These are phyloP conservation scores for Pithys albifrons DNA, from an alignment of 2,113 vertebrate genomes.

Conservation along the genomic window DNA sequence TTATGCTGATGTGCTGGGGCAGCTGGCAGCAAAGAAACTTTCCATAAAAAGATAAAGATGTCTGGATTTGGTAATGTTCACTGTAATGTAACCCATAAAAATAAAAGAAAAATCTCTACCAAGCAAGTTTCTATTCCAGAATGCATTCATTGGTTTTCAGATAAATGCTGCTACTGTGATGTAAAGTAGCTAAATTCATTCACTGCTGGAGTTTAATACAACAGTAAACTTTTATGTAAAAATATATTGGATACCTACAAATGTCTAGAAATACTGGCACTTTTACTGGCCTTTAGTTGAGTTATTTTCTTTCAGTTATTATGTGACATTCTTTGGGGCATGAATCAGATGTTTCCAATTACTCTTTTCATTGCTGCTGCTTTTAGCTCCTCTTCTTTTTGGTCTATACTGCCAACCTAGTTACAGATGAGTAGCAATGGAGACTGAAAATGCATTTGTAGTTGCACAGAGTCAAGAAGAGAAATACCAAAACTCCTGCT, in stretches of 20 bases:
- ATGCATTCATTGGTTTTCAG: background rate
- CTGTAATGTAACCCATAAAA: background rate
- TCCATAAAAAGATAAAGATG: background rate
- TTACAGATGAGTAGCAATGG: background rate
- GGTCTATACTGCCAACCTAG: background rate
- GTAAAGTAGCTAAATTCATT: conserved; percentile 35
- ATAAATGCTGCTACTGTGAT: background rate
- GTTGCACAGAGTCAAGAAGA: background rate
- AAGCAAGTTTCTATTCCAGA: background rate
- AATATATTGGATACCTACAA: conserved; percentile 3
- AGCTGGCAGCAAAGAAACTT: background rate
- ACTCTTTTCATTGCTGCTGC: background rate
- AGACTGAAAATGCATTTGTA: background rate
- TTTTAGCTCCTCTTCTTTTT: background rate
- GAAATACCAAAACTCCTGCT: background rate
- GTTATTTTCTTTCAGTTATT: conserved; percentile 17
- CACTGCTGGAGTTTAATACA: conserved; percentile 25
- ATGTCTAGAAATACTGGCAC: background rate
- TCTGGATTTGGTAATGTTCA: background rate
- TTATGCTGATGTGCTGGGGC: background rate
- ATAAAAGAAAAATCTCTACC: background rate
- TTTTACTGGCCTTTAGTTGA: conserved; percentile 16
- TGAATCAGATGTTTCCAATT: conserved; percentile 19
- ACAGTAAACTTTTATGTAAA: conserved; percentile 55
- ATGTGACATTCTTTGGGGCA: background rate